These are phyloP conservation scores for Dolichomitus sp. DNA, from an alignment of 2,888 invertebrate species.

Conservation along the genomic window DNA sequence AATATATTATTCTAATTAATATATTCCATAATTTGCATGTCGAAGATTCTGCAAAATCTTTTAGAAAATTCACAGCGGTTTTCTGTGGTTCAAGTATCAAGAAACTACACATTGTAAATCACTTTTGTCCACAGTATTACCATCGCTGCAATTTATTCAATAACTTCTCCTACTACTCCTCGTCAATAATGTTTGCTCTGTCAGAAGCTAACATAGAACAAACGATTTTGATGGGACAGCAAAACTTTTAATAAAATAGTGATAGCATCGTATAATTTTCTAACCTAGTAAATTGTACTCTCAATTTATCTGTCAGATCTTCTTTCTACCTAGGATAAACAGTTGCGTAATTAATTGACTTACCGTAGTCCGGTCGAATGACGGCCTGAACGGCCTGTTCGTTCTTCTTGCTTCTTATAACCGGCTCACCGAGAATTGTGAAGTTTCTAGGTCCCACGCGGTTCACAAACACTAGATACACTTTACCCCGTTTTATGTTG, in stretches of 20 bases:
- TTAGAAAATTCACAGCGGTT: not conserved
- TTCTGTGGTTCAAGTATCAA: too few species aligned
- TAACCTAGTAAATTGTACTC: too few species aligned
- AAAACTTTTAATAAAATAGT: too few species aligned
- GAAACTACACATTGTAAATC: too few species aligned
- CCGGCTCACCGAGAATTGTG: constrained; percentile 88
- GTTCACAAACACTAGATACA: constrained; percentile 89
- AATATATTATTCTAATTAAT: too few species aligned
- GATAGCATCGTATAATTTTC: too few species aligned
- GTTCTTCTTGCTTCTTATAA: constrained; percentile 85
- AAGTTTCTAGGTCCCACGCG: constrained; percentile 88
- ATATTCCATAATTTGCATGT: too few species aligned
- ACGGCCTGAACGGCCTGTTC: constrained; percentile 85
- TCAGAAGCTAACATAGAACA: not conserved
- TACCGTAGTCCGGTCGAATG: constrained; percentile 85
- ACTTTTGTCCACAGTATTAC: not conserved
- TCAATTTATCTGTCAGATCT: not conserved
- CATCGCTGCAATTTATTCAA: not conserved
- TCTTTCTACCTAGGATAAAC: not conserved
- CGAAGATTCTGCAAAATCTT: too few species aligned
- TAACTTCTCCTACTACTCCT: not conserved
- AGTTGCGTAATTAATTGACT: constrained; percentile 68
- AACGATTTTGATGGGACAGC: too few species aligned
- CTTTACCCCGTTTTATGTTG: constrained; percentile 88
- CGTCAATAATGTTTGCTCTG: not conserved